Evolutionary conservation across 2,113 vertebrate genomes (phyloP).

Genomic region (Sclerurus mexicanus): DNA sequence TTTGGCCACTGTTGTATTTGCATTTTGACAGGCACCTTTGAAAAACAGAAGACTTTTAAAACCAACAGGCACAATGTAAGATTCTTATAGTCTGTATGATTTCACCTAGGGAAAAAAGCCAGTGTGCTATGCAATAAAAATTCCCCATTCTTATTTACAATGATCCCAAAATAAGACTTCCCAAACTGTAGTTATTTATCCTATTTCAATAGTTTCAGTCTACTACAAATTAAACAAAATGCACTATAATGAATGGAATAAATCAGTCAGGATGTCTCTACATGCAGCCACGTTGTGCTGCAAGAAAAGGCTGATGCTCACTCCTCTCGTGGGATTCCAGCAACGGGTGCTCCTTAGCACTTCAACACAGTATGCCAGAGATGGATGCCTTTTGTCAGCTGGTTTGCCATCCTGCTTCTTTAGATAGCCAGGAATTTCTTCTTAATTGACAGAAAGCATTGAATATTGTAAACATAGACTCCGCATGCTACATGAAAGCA

Average conservation of each 20-base stretch:
- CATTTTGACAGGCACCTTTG: slow-evolving; percentile 15
- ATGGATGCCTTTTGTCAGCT: not conserved
- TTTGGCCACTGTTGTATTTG: not conserved
- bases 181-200: not conserved
- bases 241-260: not conserved
- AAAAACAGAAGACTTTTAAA: not conserved
- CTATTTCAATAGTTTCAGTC: slow-evolving; percentile 1
- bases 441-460: not conserved
- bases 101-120: slow-evolving; percentile 12
- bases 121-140: slow-evolving; percentile 35
- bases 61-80: not conserved
- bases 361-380: not conserved
- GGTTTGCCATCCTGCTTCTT: not conserved
- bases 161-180: not conserved
- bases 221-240: not conserved
- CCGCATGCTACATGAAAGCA: not conserved
- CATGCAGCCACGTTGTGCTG: not conserved
- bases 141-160: not conserved
- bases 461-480: slow-evolving; percentile 8
- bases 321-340: not conserved
- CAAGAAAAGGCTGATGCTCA: not conserved
- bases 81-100: not conserved
- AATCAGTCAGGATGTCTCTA: not conserved
- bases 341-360: not conserved
- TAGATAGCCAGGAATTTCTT: not conserved